phyloP scores from a whole-genome alignment of 2,797 vertebrate genomes.

The Lepus oiostolus region DNA sequence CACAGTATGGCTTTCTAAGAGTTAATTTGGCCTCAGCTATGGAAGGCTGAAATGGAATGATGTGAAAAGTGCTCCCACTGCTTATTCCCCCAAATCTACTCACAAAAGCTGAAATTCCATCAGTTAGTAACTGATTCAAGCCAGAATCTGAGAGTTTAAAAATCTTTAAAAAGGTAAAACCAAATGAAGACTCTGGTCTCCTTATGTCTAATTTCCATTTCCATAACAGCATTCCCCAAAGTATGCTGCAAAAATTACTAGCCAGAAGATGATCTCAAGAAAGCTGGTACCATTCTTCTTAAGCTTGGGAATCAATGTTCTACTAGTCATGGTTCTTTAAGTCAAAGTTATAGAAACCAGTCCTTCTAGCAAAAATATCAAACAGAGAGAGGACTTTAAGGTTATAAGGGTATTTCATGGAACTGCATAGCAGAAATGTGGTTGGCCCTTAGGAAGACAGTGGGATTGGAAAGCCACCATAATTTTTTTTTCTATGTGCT shows the following conservation, averaged over 20 bases:
- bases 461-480: background rate
- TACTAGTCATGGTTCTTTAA: slow-evolving; percentile 3
- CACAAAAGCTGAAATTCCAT: slow-evolving; percentile 17
- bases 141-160: slow-evolving; percentile 34
- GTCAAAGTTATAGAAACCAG: slow-evolving; percentile 56
- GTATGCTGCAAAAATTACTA: background rate
- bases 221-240: background rate
- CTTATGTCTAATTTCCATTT: slow-evolving; percentile 38
- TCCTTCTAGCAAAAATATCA: background rate
- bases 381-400: slow-evolving; percentile 12
- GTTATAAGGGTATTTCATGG: background rate
- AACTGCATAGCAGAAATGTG: slow-evolving; percentile 2
- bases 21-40: background rate
- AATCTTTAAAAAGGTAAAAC: slow-evolving; percentile 27
- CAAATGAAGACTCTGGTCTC: background rate
- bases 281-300: background rate
- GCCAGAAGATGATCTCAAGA: background rate
- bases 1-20: background rate
- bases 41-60: background rate
- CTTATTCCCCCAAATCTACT: background rate
- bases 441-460: background rate
- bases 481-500: background rate
- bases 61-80: background rate
- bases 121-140: background rate
- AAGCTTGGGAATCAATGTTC: slow-evolving; percentile 5